Evolutionary conservation across 2,888 invertebrate species (phyloP), one percentile per base, ranked within the genome.

Genomic region (Teinopalpus imperialis): DNA sequence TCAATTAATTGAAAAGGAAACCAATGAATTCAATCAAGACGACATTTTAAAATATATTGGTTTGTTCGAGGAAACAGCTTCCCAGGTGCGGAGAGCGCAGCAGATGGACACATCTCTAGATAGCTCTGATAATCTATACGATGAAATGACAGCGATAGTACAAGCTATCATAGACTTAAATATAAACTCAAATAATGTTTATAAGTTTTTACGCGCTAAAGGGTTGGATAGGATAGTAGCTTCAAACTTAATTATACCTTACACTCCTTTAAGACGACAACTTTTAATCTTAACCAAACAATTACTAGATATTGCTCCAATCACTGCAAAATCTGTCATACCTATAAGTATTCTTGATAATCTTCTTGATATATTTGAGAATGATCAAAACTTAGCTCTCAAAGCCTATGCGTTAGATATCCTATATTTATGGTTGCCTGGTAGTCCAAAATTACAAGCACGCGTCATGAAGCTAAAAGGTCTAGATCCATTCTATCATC

Each of bases 381-480:
- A 61, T 1, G 76, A 74, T 4, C 49, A 66, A 0, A 71, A 71
- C 46, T 43, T 74, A 6, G 69, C 58, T 4, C 32, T 79, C 1
- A 86, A 85, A 55, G 66, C 69, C 0, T 65, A 70, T 9, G 66
- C 69, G 0, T 40, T 86, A 21, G 79, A 85, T 26, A 58, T 86
- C 0, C 43, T 87, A 1, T 48, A 56, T 16, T 16, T 56, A 8
- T 86, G 82, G 86, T 49, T 87, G 7, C 85, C 82, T 1, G 66
- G 66, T 0, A 81, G 79, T 18, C 81, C 83, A 0, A 65, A 54
- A 26, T 54, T 76, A 0, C 87, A 87, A 59, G 66, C 74, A 0
- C 61, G 77, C 10, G 69, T 86, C 0, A 82, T 86, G 77, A 78
- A 76, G 52, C 16, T 70, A 1, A 80, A 73, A 60, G 85, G 86